Evolutionary conservation across 2,797 vertebrate species (phyloP).

Genomic region (Premnoplex brunnescens): DNA sequence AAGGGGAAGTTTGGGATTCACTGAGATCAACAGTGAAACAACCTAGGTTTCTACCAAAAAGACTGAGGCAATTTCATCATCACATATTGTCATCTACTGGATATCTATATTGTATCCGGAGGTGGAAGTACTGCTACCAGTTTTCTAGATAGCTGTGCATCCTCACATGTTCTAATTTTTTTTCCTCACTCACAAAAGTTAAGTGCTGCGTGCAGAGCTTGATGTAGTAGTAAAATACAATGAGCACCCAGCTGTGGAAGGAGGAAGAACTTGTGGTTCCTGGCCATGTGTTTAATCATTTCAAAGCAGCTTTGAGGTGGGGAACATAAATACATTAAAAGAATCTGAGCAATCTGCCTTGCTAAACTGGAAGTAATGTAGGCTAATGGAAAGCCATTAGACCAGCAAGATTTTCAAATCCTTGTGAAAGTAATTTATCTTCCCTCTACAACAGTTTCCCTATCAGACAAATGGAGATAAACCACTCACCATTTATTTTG

Average conservation of each 20-base stretch:
- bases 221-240: neutral
- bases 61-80: neutral
- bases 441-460: neutral
- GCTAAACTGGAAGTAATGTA: neutral
- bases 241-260: neutral
- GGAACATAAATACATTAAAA: neutral
- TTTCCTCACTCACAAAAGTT: neutral
- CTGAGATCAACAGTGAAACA: neutral
- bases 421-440: neutral
- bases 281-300: neutral
- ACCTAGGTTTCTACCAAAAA: neutral
- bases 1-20: neutral
- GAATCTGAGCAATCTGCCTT: neutral
- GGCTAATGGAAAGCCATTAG: neutral
- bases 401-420: neutral
- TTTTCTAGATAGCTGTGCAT: neutral
- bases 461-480: neutral
- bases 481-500: neutral
- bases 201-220: neutral
- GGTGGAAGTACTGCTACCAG: neutral
- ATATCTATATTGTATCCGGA: neutral
- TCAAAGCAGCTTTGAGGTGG: slow-evolving; percentile 14
- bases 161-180: neutral
- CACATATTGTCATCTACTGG: neutral
- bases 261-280: neutral